Percentiles rank a stretch among this genome's conserved stretches.
Evolutionary conservation across 2,797 vertebrate genomes (phyloP).

Genomic region (Neostethus bicornis): DNA sequence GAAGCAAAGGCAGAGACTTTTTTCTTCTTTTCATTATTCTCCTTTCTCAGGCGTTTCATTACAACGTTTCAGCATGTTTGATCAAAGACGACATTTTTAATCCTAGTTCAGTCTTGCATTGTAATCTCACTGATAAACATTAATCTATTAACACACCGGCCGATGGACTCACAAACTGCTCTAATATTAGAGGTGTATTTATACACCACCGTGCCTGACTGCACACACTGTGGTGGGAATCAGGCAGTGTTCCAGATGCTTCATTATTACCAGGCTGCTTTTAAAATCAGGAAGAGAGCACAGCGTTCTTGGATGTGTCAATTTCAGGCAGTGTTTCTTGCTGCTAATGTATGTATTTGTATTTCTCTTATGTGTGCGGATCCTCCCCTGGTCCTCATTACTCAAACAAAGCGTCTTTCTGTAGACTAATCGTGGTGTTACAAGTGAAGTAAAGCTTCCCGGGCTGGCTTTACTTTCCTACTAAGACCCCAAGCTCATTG

Average conservation of each 20-base stretch:
- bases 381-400: conserved; percentile 15
- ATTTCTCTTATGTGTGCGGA: conserved; percentile 4
- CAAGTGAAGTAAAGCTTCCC: conserved; percentile 67
- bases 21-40: conserved; percentile 17
- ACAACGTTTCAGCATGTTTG: conserved; percentile 5
- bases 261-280: conserved; percentile 59
- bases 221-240: conserved; percentile 26
- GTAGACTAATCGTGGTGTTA: conserved; percentile 61
- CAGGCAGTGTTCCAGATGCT: conserved; percentile 58
- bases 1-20: too few species aligned
- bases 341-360: not conserved
- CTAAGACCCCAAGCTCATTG: conserved; percentile 60
- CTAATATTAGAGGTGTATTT: conserved; percentile 61
- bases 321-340: not conserved
- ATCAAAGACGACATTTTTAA: not conserved
- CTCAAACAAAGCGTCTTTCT: conserved; percentile 52
- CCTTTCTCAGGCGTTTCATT: not conserved
- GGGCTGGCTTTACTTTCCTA: conserved; percentile 61
- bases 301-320: too few species aligned
- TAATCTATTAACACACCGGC: conserved; percentile 30
- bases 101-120: not conserved
- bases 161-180: conserved; percentile 35
- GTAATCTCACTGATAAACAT: conserved; percentile 22
- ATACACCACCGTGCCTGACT: conserved; percentile 49
- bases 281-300: conserved; percentile 47